Conservation (phyloP, 2,888 invertebrate species). For the Oscheius myriophilus region DNA sequence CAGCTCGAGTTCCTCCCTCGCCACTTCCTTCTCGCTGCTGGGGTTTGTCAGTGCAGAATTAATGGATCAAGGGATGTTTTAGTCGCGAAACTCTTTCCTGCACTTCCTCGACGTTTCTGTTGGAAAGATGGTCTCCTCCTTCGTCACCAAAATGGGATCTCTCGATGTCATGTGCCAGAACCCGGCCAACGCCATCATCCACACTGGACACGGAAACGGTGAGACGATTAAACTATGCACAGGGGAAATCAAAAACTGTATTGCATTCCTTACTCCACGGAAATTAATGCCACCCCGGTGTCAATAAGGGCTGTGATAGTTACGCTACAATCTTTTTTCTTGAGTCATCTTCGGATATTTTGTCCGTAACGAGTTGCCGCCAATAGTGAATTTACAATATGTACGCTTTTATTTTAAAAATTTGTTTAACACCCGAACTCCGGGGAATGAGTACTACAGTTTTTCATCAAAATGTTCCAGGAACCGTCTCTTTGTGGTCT, state of each 20-base stretch:
- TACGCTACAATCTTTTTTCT: too few relatives aligned
- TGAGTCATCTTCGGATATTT: too few relatives aligned
- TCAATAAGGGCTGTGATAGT: too few relatives aligned
- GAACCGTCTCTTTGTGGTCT: slow-evolving; percentile 93
- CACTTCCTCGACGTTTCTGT: slow-evolving; percentile 94
- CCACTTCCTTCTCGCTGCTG: slow-evolving; percentile 89
- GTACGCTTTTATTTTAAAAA: too few relatives aligned
- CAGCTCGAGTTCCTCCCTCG: slow-evolving; percentile 93
- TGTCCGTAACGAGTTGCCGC: too few relatives aligned
- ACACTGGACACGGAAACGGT: slow-evolving; percentile 83
- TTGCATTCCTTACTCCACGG: too few relatives aligned
- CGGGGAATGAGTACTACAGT: too few relatives aligned
- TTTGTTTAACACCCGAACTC: too few relatives aligned
- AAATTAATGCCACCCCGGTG: too few relatives aligned
- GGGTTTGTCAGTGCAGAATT: slow-evolving; percentile 74
- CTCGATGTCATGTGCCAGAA: slow-evolving; percentile 89
- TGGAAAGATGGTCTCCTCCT: slow-evolving; percentile 86
- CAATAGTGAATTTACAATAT: too few relatives aligned
- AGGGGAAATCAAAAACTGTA: too few relatives aligned
- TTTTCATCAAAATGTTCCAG: too few relatives aligned
- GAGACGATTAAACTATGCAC: slow-evolving; percentile 4
- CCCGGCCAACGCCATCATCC: slow-evolving; percentile 89
- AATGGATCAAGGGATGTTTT: slow-evolving; percentile 15
- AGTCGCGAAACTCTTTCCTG: slow-evolving; percentile 75
- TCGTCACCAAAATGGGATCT: slow-evolving; percentile 80